A percentile compares a stretch with the other conserved stretches of the same genome.
Evolutionary conservation across 1,140 invertebrate species (phyloP).

Genomic region (Aphis craccivora): DNA sequence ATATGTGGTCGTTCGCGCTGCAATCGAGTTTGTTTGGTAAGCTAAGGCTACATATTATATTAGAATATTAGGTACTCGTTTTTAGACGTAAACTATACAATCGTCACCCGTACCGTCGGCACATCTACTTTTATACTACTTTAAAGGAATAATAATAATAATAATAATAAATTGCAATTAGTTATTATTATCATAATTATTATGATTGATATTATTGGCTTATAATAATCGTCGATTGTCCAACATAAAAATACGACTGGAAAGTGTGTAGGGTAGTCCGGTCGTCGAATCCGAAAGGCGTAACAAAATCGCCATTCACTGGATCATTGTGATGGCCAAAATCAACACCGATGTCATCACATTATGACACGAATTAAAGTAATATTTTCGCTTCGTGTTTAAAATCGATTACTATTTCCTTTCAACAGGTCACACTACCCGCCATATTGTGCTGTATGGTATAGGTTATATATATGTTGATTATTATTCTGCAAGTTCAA

Average conservation of each 20-base stretch:
- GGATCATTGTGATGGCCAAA: neutral
- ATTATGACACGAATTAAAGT: neutral
- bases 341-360: neutral
- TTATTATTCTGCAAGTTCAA: neutral
- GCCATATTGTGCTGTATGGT: neutral
- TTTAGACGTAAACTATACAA: neutral
- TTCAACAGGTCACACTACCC: neutral
- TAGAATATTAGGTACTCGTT: neutral
- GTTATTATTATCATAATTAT: neutral
- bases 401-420: neutral
- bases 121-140: neutral
- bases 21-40: neutral
- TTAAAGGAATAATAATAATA: neutral
- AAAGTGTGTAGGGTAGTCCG: neutral
- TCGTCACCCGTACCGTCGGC: neutral
- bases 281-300: neutral
- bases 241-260: neutral
- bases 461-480: neutral
- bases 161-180: neutral
- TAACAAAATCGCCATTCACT: neutral
- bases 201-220: neutral
- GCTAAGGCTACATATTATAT: neutral
- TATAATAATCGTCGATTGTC: too few species aligned
- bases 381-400: neutral
- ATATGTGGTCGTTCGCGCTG: neutral